Evolutionary conservation across 1,140 invertebrate genomes (phyloP), one percentile per base, ranked within the genome.

Genomic region (Semibalanus balanoides): DNA sequence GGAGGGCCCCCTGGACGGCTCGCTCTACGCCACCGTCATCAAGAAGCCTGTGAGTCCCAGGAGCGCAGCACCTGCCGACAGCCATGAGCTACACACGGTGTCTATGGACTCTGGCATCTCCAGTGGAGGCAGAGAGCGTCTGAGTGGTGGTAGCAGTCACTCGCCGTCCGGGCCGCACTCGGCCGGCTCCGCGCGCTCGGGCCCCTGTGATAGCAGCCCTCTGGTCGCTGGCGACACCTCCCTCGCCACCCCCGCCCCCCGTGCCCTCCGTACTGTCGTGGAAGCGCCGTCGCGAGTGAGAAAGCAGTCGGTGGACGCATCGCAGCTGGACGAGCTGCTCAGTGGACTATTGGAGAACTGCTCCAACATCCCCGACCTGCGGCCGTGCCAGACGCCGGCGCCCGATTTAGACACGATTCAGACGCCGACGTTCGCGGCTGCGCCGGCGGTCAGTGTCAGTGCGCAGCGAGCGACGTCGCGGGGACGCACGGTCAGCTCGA

Each of bases 61-160:
- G 77, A 51, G 31, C 71, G 22, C 14, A 1, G 51, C 51, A 7
- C 7, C 51, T 19, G 51, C 51, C 51, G 51, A 28, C 70, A 30
- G 70, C 31, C 30, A 71, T 73, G 40, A 43, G n/a, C 40, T 69
- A 30, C n/a, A 69, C 84, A 85, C 77, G 84, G 70, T 72, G 81
- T 93, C 91, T 81, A 92, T 92, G 89, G 92, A 93, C 86, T 92
- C 90, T 77, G 91, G 91, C 78, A 93, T 93, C 79, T 92, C 90
- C 73, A 77, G 77, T 72, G 78, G 76, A 30, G 78, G 40, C n/a
- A 43, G 28, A 17, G 73, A 77, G n/a, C 30, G 40, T 30, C 70
- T 76, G 28, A 76, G 71, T 27, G 31, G 76, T 31, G 40, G 76
- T 64, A 79, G 35, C 76, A 71, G 71, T 51, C 43, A 74, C 30